Conservation (phyloP, 2,888 invertebrate species). For the Ethmia dodecea region DNA sequence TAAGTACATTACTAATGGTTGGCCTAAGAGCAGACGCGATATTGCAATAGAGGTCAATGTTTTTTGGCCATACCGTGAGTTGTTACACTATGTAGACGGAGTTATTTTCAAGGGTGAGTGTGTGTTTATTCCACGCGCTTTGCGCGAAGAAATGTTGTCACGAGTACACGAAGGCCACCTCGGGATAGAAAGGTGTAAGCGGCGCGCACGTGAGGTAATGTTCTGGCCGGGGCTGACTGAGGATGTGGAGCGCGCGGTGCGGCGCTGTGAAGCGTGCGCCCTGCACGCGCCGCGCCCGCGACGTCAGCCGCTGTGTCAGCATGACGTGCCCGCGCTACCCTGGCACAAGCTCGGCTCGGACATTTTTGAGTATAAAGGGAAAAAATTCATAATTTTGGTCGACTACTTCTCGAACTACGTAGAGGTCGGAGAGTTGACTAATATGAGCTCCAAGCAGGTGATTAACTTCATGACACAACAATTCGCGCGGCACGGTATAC, state of each 20-base stretch:
- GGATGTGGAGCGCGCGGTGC: background rate
- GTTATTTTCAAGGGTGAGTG: background rate
- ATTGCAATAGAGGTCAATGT: constrained; percentile 11
- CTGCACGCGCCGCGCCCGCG: too few relatives aligned
- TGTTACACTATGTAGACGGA: background rate
- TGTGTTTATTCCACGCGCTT: background rate
- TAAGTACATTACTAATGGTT: too few relatives aligned
- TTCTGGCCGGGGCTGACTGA: background rate
- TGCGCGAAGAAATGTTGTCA: background rate
- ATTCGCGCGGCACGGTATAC: too few relatives aligned
- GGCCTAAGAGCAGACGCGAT: too few relatives aligned
- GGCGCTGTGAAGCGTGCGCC: too few relatives aligned
- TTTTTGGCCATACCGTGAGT: constrained; percentile 1
- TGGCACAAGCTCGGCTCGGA: too few relatives aligned
- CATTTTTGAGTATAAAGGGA: too few relatives aligned
- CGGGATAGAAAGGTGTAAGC: background rate
- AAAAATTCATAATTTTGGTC: too few relatives aligned
- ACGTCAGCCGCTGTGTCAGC: too few relatives aligned
- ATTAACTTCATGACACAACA: constrained; percentile 2
- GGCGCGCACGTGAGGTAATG: background rate
- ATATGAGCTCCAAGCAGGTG: constrained; percentile 9
- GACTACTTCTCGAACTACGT: too few relatives aligned
- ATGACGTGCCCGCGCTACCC: too few relatives aligned
- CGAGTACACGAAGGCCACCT: background rate
- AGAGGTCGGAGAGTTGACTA: constrained; percentile 11